Evolutionary conservation across 2,888 invertebrate species (phyloP).

Genomic region (Phania funesta): DNA sequence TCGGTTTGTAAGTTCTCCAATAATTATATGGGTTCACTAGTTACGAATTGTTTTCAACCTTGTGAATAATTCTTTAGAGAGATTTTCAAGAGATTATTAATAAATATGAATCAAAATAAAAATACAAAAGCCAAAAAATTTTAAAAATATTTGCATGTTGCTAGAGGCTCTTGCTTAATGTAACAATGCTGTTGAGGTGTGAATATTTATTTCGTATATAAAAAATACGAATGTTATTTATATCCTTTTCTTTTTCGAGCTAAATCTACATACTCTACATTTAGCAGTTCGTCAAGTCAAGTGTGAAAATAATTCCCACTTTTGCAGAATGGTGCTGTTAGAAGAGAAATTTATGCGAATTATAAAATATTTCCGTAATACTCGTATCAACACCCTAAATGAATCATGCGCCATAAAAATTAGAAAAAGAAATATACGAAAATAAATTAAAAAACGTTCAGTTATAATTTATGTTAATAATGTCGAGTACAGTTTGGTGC

Average conservation of each 20-base stretch:
- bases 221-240: background rate
- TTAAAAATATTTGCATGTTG: too few species aligned
- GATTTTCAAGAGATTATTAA: too few species aligned
- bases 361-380: background rate
- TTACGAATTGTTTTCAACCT: too few species aligned
- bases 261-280: background rate
- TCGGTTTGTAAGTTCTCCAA: too few species aligned
- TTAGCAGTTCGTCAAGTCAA: background rate
- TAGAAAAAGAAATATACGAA: background rate
- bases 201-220: background rate
- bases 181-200: background rate
- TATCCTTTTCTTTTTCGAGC: background rate
- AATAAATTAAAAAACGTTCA: background rate
- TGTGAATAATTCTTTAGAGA: too few species aligned
- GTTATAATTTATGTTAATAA: constrained; percentile 52
- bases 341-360: background rate
- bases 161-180: too few species aligned
- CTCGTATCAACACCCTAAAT: constrained; percentile 7
- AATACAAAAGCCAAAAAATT: too few species aligned
- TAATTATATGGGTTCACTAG: too few species aligned
- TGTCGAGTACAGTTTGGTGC: constrained; percentile 32
- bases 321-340: background rate
- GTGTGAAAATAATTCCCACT: constrained; percentile 5
- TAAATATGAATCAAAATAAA: too few species aligned
- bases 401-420: constrained; percentile 5